Percentiles rank a stretch among this genome's conserved stretches.
Conservation (phyloP, 2,797 vertebrate species). For the Pangasius macronema region DNA sequence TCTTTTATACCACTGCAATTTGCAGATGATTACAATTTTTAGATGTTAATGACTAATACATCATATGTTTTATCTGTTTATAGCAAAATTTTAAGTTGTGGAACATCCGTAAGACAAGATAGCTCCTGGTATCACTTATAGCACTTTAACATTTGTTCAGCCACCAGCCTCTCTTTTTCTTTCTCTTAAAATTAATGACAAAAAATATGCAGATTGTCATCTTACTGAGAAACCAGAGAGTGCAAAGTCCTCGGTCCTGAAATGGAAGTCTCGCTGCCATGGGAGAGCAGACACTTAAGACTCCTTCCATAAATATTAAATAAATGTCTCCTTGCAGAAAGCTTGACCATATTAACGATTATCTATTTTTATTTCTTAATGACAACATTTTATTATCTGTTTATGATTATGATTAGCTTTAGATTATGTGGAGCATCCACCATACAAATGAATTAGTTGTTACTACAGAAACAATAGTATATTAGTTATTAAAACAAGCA, state of each 20-base stretch:
- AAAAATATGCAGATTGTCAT: neutral
- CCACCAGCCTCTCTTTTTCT: neutral
- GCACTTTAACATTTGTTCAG: neutral
- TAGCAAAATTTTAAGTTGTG: neutral
- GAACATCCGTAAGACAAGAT: neutral
- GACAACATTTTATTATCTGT: neutral
- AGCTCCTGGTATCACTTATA: neutral
- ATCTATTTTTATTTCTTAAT: neutral
- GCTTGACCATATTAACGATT: neutral
- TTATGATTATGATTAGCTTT: neutral
- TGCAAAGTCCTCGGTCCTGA: neutral
- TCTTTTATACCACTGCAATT: neutral
- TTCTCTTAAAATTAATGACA: neutral
- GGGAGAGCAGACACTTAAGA: neutral
- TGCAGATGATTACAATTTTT: neutral
- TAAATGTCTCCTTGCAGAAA: neutral
- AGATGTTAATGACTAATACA: neutral
- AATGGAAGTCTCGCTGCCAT: neutral
- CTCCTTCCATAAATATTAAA: neutral
- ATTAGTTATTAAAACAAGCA: neutral
- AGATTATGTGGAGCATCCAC: neutral
- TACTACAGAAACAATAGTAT: neutral
- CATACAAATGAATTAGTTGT: neutral
- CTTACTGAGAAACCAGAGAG: neutral
- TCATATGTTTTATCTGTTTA: neutral